These are phyloP conservation scores for Ostrea denselamellosa DNA, from an alignment of 1,140 invertebrate species.

Conservation along the genomic window DNA sequence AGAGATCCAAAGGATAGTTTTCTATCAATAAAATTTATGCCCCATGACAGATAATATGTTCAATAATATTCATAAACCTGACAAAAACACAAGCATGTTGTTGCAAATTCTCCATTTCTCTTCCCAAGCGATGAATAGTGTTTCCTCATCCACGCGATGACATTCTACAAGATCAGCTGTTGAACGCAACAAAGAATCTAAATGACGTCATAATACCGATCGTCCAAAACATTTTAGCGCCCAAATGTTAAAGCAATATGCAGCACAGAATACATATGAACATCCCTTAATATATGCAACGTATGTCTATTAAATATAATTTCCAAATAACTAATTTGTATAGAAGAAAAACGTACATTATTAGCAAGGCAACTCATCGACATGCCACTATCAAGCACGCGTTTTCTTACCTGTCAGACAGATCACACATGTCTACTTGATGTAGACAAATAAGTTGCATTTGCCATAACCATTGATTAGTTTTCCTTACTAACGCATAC, in stretches of 20 bases:
- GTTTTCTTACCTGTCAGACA: conserved; percentile 9
- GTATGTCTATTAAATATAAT: too few relatives aligned
- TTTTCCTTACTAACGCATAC: neutral
- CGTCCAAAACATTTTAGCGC: neutral
- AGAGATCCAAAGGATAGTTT: too few relatives aligned
- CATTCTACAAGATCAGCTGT: conserved; percentile 24
- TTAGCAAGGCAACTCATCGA: too few relatives aligned
- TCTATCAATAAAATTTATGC: too few relatives aligned
- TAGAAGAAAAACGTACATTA: too few relatives aligned
- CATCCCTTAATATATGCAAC: neutral
- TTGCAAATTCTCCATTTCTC: neutral
- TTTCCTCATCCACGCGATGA: conserved; percentile 20
- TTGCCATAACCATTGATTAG: neutral
- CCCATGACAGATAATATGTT: too few relatives aligned
- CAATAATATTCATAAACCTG: neutral
- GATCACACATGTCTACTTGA: conserved; percentile 28
- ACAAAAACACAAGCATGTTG: neutral
- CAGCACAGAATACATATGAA: neutral
- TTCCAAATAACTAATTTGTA: too few relatives aligned
- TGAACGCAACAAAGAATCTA: neutral
- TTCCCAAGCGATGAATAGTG: neutral
- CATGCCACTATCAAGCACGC: neutral
- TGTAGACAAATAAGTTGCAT: neutral
- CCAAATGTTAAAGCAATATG: neutral
- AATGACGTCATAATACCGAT: conserved; percentile 12